Percentiles rank a stretch among this genome's conserved stretches.
These are phyloP conservation scores for Lordiphosa collinella DNA, from an alignment of 1,140 invertebrate species.

Conservation along the genomic window DNA sequence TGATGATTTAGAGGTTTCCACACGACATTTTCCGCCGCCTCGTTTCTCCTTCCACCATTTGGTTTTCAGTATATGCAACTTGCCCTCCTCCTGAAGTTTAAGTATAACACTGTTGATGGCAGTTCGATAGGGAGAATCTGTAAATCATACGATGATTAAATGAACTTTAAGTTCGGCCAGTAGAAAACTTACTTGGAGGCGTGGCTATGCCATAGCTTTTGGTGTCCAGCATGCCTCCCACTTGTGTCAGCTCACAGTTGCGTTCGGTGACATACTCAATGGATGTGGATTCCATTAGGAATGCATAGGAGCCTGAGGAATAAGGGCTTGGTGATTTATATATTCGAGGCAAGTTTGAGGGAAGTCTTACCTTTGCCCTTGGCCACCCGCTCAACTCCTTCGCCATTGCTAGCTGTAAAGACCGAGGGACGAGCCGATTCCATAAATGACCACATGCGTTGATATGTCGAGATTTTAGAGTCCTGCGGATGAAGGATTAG, in stretches of 20 bases:
- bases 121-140: slow-evolving; percentile 92
- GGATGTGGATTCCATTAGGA: slow-evolving; percentile 95
- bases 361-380: slow-evolving; percentile 85
- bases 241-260: slow-evolving; percentile 94
- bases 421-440: slow-evolving; percentile 91
- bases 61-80: slow-evolving; percentile 94
- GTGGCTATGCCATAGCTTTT: slow-evolving; percentile 97
- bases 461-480: slow-evolving; percentile 94
- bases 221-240: slow-evolving; percentile 93
- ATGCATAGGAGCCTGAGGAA: slow-evolving; percentile 86
- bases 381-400: slow-evolving; percentile 91
- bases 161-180: background rate
- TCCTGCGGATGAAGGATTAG: slow-evolving; percentile 82
- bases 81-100: slow-evolving; percentile 95
- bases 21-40: slow-evolving; percentile 89
- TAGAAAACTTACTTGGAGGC: slow-evolving; percentile 88
- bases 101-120: slow-evolving; percentile 93
- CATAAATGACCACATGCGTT: slow-evolving; percentile 96
- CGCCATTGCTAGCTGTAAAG: slow-evolving; percentile 90
- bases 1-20: slow-evolving; percentile 90
- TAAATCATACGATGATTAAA: no score
- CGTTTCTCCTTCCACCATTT: slow-evolving; percentile 97
- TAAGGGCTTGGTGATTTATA: background rate
- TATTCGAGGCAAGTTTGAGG: no score
- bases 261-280: slow-evolving; percentile 95